Evolutionary conservation across 2,113 vertebrate species (phyloP).

Genomic region (Brevimyrus niger): DNA sequence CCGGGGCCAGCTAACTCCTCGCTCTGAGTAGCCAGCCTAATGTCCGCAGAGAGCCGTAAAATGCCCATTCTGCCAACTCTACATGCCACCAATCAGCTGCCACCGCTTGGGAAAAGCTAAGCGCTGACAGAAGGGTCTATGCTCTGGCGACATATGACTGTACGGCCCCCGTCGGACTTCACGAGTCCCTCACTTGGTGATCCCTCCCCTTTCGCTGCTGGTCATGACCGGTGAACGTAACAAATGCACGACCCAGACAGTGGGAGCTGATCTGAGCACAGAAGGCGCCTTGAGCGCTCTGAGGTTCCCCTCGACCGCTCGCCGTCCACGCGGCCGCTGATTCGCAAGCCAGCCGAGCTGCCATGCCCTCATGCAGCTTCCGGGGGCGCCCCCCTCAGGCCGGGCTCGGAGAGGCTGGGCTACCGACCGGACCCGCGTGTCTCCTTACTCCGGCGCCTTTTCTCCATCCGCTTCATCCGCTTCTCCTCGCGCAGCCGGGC

Average conservation of each 20-base stretch:
- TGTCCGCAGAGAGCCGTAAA: background rate
- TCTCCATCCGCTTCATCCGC: conserved; percentile 75
- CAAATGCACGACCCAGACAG: background rate
- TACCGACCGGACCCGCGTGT: conserved; percentile 59
- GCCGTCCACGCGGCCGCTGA: background rate
- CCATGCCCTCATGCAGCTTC: conserved; percentile 21
- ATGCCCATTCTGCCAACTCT: background rate
- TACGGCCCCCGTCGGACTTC: background rate
- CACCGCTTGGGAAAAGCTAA: background rate
- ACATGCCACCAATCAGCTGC: background rate
- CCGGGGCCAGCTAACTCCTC: background rate
- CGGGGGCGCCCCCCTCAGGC: conserved; percentile 43
- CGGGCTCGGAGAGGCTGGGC: conserved; percentile 61
- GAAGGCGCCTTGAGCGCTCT: background rate
- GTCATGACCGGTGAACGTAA: background rate
- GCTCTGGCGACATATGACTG: background rate
- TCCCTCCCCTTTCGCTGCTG: background rate
- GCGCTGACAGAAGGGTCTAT: background rate
- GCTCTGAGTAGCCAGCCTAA: background rate
- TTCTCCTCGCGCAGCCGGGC: conserved; percentile 81
- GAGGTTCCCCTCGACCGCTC: background rate
- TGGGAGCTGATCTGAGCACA: background rate
- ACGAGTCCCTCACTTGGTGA: background rate
- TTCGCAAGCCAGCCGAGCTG: background rate
- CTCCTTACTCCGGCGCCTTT: conserved; percentile 90